Evolutionary conservation across 2,888 invertebrate species (phyloP).

Genomic region (Caenorhabditis sinica): DNA sequence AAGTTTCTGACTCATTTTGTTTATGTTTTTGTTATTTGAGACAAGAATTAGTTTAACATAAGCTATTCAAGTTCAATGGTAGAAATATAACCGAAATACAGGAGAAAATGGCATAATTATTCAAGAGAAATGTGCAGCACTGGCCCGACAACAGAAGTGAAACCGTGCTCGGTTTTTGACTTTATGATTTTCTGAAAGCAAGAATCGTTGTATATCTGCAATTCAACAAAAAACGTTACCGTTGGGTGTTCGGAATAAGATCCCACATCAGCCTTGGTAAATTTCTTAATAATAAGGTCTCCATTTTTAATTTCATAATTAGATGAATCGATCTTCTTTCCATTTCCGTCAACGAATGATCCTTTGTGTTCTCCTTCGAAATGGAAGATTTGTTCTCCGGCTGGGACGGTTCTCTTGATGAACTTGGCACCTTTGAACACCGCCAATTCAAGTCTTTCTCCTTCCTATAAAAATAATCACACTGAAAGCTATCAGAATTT

Average conservation of each 20-base stretch:
- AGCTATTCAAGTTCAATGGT: not conserved
- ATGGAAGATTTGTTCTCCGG: constrained; percentile 54
- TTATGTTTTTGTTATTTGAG: not conserved
- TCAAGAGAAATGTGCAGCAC: constrained; percentile 22
- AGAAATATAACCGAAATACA: too few species aligned
- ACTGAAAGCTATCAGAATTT: not conserved
- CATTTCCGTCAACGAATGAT: constrained; percentile 51
- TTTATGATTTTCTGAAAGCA: constrained; percentile 24
- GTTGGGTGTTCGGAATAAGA: constrained; percentile 40
- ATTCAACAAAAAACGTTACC: constrained; percentile 1
- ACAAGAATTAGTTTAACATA: not conserved
- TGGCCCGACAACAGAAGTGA: not conserved
- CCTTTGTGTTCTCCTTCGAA: constrained; percentile 47
- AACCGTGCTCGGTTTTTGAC: not conserved
- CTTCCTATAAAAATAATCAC: constrained; percentile 17
- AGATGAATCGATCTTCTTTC: constrained; percentile 50
- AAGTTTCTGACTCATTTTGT: not conserved
- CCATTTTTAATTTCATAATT: constrained; percentile 56
- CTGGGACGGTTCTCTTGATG: constrained; percentile 40
- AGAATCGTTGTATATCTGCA: not conserved
- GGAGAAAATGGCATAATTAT: not conserved
- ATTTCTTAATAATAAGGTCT: constrained; percentile 59
- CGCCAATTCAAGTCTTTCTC: constrained; percentile 37
- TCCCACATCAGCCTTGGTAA: constrained; percentile 58
- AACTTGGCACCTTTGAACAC: constrained; percentile 46